Evolutionary conservation across 2,113 vertebrate genomes (phyloP).

Genomic region (Garra rufa): DNA sequence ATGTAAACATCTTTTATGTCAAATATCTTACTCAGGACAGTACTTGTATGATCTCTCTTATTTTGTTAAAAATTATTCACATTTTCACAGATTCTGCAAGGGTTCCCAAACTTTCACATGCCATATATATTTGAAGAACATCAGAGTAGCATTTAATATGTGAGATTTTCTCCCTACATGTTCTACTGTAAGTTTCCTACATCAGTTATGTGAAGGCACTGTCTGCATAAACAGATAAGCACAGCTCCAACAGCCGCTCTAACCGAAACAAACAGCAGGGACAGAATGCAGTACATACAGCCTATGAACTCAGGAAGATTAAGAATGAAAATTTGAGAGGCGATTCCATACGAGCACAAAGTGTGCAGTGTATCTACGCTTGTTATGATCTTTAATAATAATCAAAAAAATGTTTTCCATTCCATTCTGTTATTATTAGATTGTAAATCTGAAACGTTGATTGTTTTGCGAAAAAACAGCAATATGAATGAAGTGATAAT

Average conservation of each 20-base stretch:
- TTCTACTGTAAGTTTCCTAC: slow-evolving; percentile 48
- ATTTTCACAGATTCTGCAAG: no score
- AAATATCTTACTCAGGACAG: no score
- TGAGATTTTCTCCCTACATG: background rate
- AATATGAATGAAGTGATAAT: slow-evolving; percentile 60
- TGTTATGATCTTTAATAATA: slow-evolving; percentile 9
- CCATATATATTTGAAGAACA: slow-evolving; percentile 7
- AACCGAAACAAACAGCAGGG: slow-evolving; percentile 59
- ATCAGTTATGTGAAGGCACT: slow-evolving; percentile 27
- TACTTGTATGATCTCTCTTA: no score
- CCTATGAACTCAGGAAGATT: slow-evolving; percentile 46
- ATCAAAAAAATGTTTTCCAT: background rate
- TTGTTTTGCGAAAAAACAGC: slow-evolving; percentile 68
- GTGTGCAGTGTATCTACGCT: background rate
- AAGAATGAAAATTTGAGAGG: background rate
- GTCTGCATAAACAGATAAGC: slow-evolving; percentile 56
- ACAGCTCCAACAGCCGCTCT: background rate
- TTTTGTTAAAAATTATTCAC: no score
- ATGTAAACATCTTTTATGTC: no score
- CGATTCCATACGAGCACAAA: slow-evolving; percentile 15
- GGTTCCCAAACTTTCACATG: no score
- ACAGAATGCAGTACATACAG: slow-evolving; percentile 61
- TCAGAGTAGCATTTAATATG: slow-evolving; percentile 11
- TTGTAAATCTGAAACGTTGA: slow-evolving; percentile 41
- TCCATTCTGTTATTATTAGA: slow-evolving; percentile 42